These are phyloP conservation scores for Psittacula derbiana DNA, from an alignment of 2,797 vertebrate species.

Conservation along the genomic window DNA sequence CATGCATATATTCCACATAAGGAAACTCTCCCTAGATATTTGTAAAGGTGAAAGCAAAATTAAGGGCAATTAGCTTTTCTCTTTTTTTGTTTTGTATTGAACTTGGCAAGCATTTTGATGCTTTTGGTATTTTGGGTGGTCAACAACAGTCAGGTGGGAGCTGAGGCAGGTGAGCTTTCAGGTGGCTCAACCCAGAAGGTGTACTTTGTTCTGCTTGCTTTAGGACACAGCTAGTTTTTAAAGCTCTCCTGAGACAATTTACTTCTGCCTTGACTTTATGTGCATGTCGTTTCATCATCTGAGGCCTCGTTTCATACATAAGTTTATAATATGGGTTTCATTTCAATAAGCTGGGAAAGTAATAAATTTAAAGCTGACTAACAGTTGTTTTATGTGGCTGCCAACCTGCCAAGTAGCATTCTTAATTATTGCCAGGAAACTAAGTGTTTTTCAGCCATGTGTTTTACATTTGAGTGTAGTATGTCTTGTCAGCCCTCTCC, in stretches of 20 bases:
- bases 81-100: neutral
- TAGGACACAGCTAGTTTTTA: conserved; percentile 19
- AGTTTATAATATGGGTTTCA: conserved; percentile 78
- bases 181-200: neutral
- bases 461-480: conserved; percentile 81
- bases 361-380: conserved; percentile 80
- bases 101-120: neutral
- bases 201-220: neutral
- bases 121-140: neutral
- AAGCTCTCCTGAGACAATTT: conserved; percentile 55
- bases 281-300: conserved; percentile 65
- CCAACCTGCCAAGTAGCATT: conserved; percentile 81
- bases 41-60: neutral
- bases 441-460: conserved; percentile 80
- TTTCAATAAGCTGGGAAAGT: conserved; percentile 79
- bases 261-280: conserved; percentile 56
- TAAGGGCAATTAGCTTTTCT: neutral
- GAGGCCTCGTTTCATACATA: conserved; percentile 65
- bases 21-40: neutral
- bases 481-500: conserved; percentile 78
- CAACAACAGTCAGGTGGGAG: fast-evolving
- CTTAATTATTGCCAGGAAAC: conserved; percentile 85
- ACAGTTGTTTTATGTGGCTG: conserved; percentile 81
- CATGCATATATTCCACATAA: neutral
- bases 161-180: conserved; percentile 11